A percentile compares a stretch with the other conserved stretches of the same genome.
Conservation (phyloP, 2,113 vertebrate genomes). For the Dipodomys stephensi region DNA sequence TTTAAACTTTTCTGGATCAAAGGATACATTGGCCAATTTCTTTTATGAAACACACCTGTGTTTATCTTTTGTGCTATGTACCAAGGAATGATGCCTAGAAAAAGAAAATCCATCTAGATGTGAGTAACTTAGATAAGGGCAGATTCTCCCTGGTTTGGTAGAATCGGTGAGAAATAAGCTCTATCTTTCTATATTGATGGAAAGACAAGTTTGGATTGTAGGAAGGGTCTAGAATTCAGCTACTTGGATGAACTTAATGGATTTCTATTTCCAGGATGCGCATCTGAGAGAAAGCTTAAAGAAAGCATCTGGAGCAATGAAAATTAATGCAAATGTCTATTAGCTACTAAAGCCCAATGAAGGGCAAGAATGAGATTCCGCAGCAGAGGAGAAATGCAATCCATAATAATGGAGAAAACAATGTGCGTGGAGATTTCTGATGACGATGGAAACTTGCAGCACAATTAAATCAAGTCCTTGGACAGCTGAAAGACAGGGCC, state of each 20-base stretch:
- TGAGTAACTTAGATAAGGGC: background rate
- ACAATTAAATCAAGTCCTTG: constrained; percentile 71
- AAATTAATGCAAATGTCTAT: constrained; percentile 77
- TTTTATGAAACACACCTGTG: background rate
- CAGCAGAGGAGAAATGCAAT: constrained; percentile 50
- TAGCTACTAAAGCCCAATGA: constrained; percentile 62
- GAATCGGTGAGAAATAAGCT: no score
- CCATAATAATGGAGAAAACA: constrained; percentile 62
- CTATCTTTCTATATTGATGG: background rate
- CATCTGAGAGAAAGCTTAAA: constrained; percentile 53
- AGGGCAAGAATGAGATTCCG: constrained; percentile 62
- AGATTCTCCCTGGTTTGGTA: background rate
- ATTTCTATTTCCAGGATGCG: constrained; percentile 53
- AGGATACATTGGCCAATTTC: background rate
- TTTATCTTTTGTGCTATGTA: background rate
- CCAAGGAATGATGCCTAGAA: background rate
- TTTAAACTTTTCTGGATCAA: background rate
- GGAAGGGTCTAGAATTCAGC: constrained; percentile 47
- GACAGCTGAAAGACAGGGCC: constrained; percentile 60
- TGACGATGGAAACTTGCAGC: constrained; percentile 61
- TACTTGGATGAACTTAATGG: constrained; percentile 52
- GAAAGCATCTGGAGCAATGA: constrained; percentile 70
- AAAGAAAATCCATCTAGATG: background rate
- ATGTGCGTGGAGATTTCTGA: constrained; percentile 67
- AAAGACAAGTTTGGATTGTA: constrained; percentile 21